Evolutionary conservation across 2,113 vertebrate genomes (phyloP), one percentile per base, ranked within the genome.

Genomic region (Brachypodius melanocephalos): DNA sequence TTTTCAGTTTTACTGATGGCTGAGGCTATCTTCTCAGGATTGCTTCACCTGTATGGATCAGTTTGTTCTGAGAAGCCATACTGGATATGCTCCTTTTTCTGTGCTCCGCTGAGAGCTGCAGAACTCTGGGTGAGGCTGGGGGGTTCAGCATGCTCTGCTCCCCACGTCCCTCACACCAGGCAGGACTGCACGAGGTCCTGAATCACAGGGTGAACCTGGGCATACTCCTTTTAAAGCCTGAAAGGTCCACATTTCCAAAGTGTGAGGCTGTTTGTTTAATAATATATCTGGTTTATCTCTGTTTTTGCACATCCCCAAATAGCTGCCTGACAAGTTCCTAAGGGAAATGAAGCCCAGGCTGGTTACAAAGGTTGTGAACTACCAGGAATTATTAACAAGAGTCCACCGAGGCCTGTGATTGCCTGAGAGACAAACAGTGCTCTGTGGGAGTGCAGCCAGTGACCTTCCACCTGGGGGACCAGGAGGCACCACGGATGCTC

Each of bases 381-480:
- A 57, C 72, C 48, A 93, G 73, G 85, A 97, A 96, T 95, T 93
- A 96, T 96, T 96, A 96, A 96, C 94, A 94, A 40, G 71, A 86
- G 82, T 71, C 78, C 82, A 15, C 46, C 52, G 74, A 91, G 74
- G 45, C 38, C 85, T 74, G 3, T 59, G 81, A 85, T 10, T 88
- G 59, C 72, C 74, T 95, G 88, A 75, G 82, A 83, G 78, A 88
- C 78, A 95, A 93, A 85, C 8, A 95, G 49, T 69, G 49, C 43
- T 85, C 71, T 1, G 17, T 2, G 17, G 85, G 71, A 90, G 72
- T 32, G 45, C 66, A 71, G 43, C 0, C 0, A 86, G 87, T 95
- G 94, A 95, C 94, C 90, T 95, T 95, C 86, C 77, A 94, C 85
- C 95, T 83, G 59, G 72, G 88, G 20, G 85, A 18, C n/a, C 63